phyloP scores from a whole-genome alignment of 2,113 vertebrate species.

The Erythrolamprus reginae region DNA sequence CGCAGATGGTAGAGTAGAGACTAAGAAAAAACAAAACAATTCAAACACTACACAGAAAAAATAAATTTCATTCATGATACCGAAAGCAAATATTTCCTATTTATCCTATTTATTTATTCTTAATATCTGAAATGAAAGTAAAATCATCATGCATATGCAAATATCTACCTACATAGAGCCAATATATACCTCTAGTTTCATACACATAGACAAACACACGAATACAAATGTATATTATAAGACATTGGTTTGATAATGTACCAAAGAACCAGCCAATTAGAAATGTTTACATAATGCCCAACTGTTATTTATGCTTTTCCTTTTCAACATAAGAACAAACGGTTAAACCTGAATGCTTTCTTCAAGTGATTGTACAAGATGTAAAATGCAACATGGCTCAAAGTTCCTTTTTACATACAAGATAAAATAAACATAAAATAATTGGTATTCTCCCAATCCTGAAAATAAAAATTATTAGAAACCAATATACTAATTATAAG shows the following conservation, averaged over 20 bases:
- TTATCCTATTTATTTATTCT: not conserved
- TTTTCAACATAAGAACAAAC: not conserved
- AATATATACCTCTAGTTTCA: not conserved
- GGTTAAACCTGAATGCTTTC: fast-evolving
- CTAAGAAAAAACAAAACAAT: conserved; percentile 52
- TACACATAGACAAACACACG: not conserved
- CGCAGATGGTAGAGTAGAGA: conserved; percentile 40
- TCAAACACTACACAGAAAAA: not conserved
- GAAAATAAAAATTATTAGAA: not conserved
- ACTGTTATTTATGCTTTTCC: not conserved
- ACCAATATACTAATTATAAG: not conserved
- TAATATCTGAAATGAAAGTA: not conserved
- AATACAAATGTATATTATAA: not conserved
- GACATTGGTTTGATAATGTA: not conserved
- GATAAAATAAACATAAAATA: not conserved
- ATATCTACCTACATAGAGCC: not conserved
- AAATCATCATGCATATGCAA: not conserved
- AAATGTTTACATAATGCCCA: not conserved
- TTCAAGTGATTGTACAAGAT: not conserved
- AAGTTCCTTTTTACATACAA: not conserved
- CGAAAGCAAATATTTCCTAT: not conserved
- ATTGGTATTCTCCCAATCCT: not conserved
- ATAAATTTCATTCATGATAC: not conserved
- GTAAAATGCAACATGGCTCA: not conserved
- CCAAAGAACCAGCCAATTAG: not conserved